Evolutionary conservation across 2,113 vertebrate genomes (phyloP), one percentile per base, ranked within the genome.

Genomic region (Lophura nycthemera): DNA sequence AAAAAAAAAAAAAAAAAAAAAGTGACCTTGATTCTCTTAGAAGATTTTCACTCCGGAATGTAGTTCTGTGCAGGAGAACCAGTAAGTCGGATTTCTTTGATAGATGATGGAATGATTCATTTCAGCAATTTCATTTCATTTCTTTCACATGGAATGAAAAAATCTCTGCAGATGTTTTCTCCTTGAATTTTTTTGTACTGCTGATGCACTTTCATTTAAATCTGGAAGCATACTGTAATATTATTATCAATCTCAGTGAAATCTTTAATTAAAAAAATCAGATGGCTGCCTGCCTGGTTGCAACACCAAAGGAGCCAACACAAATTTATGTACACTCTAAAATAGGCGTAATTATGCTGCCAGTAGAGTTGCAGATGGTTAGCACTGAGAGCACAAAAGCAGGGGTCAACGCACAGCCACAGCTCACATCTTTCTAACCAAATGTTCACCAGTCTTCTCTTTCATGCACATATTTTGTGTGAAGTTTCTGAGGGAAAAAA

Each of bases 181-280:
- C 54, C 92, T 77, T 71, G 61, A 80, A 91, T 47, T 47, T 85
- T 40, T 36, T 83, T 77, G 60, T 48, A 77, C 21, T 47, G 50
- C 47, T 86, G 66, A 61, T 72, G n/a, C 40, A 74, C n/a, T 93
- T 93, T 65, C 71, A 91, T 92, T 88, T 87, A 91, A 89, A 93
- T 69, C 76, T 67, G 72, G 87, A 93, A 92, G 72, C 64, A 89
- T 77, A 71, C 57, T 93, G 85, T 50, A 91, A 92, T 57, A 73
- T 95, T 89, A 73, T 91, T 86, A 93, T 80, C 87, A 92, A 57
- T 89, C 60, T 83, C 69, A 43, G 85, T 86, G 83, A 95, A 95
- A 95, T 86, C 25, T 72, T 95, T 96, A 88, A 95, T 96, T 95
- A 93, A 89, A 95, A 96, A 93, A 91, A 67, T 96, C 91, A 78